Percentiles rank a stretch among this genome's conserved stretches.
phyloP scores from a whole-genome alignment of 1,140 invertebrate genomes.

The Lerema accius region DNA sequence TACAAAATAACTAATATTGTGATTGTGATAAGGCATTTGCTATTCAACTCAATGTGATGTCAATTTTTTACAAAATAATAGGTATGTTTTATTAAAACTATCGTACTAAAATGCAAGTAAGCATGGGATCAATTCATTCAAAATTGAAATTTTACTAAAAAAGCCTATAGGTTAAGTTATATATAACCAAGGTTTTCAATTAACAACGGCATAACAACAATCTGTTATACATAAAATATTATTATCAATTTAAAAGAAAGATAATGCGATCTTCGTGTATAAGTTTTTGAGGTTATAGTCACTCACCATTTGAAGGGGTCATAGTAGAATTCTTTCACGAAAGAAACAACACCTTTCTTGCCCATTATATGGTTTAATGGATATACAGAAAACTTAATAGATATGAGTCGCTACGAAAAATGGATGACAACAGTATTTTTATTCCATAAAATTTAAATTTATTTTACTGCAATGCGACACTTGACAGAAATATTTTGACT shows the following conservation, averaged over 20 bases:
- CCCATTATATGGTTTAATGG: slow-evolving; percentile 57
- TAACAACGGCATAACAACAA: too few species aligned
- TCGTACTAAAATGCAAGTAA: too few species aligned
- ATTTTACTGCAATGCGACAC: neutral
- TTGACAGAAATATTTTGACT: neutral
- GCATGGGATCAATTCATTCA: too few species aligned
- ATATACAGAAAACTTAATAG: slow-evolving; percentile 11
- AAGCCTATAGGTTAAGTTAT: too few species aligned
- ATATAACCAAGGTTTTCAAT: too few species aligned
- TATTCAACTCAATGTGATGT: too few species aligned
- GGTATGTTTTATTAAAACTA: too few species aligned
- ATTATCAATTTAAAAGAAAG: too few species aligned
- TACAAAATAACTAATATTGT: neutral
- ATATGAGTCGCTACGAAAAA: slow-evolving; percentile 1
- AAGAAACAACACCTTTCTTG: slow-evolving; percentile 60
- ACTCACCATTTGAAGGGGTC: slow-evolving; percentile 78
- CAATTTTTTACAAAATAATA: too few species aligned
- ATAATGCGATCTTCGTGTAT: too few species aligned
- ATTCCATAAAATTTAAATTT: slow-evolving; percentile 2
- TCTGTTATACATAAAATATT: too few species aligned
- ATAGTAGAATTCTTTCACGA: slow-evolving; percentile 69
- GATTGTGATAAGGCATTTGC: neutral
- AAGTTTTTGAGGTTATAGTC: slow-evolving; percentile 55
- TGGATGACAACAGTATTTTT: neutral
- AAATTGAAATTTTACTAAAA: too few species aligned